phyloP scores from a whole-genome alignment of 2,888 invertebrate genomes.

The Dendrolimus houi region DNA sequence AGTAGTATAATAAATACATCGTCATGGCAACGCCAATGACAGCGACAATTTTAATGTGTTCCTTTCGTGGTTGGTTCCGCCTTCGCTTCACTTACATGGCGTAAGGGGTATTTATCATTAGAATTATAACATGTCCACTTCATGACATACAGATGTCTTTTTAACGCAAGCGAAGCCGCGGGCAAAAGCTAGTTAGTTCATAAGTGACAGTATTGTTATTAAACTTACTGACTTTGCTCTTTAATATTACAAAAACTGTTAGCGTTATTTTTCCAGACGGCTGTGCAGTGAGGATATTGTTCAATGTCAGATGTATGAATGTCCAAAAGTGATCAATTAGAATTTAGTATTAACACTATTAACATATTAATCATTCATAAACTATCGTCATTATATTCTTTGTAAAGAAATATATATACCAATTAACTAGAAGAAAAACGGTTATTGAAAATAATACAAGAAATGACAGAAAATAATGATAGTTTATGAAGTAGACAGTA shows the following conservation, averaged over 20 bases:
- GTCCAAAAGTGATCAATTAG: slow-evolving; percentile 67
- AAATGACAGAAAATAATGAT: slow-evolving; percentile 30
- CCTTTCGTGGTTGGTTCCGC: no score
- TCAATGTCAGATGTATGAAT: slow-evolving; percentile 71
- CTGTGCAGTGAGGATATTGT: slow-evolving; percentile 68
- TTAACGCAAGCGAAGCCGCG: no score
- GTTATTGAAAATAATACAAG: neutral
- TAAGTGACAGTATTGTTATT: neutral
- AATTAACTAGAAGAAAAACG: neutral
- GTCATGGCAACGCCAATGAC: no score
- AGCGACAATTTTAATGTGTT: no score
- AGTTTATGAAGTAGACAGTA: slow-evolving; percentile 61
- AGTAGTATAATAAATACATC: no score
- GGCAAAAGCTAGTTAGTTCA: no score
- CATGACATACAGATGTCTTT: no score
- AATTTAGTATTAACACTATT: slow-evolving; percentile 67
- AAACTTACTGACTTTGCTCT: slow-evolving; percentile 40
- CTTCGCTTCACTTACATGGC: no score
- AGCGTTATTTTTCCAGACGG: slow-evolving; percentile 67
- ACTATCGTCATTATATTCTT: slow-evolving; percentile 35
- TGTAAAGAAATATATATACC: neutral
- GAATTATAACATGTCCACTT: no score
- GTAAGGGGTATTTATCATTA: no score
- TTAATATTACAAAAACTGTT: slow-evolving; percentile 74
- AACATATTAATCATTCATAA: slow-evolving; percentile 54